Evolutionary conservation across 2,797 vertebrate species (phyloP).

Genomic region (Discoglossus pictus): DNA sequence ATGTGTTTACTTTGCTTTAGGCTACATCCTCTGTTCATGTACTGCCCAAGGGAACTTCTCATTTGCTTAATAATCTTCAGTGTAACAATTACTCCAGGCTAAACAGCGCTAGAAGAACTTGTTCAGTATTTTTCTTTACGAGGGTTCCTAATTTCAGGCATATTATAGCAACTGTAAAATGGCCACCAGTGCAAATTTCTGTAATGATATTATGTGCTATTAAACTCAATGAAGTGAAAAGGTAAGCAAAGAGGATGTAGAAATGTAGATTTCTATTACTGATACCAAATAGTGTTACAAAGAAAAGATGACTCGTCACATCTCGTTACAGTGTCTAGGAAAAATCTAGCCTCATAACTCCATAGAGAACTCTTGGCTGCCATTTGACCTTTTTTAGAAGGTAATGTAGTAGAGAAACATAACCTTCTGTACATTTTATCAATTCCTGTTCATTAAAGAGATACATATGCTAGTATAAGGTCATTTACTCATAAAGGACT

Average conservation of each 20-base stretch:
- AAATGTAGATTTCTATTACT: slow-evolving; percentile 46
- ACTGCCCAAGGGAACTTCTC: slow-evolving; percentile 21
- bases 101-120: slow-evolving; percentile 9
- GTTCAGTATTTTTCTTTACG: slow-evolving; percentile 9
- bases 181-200: slow-evolving; percentile 40
- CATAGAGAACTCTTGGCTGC: slow-evolving; percentile 17
- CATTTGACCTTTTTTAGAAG: slow-evolving; percentile 24
- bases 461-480: no score
- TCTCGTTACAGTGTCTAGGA: slow-evolving; percentile 30
- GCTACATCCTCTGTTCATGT: slow-evolving; percentile 4
- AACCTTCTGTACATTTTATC: no score
- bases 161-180: slow-evolving; percentile 42
- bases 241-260: slow-evolving; percentile 44
- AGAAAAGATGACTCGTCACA: slow-evolving; percentile 35
- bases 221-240: slow-evolving; percentile 50
- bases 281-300: slow-evolving; percentile 40
- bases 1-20: no score
- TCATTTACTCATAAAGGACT: no score
- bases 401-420: no score
- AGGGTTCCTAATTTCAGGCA: slow-evolving; percentile 33
- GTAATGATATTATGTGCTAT: slow-evolving; percentile 46
- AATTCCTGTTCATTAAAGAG: no score
- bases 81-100: slow-evolving; percentile 34
- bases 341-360: slow-evolving; percentile 7
- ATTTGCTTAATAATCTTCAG: slow-evolving; percentile 41